A percentile compares a stretch with the other conserved stretches of the same genome.
phyloP scores from a whole-genome alignment of 2,113 vertebrate genomes.

The Ciconia stormi region DNA sequence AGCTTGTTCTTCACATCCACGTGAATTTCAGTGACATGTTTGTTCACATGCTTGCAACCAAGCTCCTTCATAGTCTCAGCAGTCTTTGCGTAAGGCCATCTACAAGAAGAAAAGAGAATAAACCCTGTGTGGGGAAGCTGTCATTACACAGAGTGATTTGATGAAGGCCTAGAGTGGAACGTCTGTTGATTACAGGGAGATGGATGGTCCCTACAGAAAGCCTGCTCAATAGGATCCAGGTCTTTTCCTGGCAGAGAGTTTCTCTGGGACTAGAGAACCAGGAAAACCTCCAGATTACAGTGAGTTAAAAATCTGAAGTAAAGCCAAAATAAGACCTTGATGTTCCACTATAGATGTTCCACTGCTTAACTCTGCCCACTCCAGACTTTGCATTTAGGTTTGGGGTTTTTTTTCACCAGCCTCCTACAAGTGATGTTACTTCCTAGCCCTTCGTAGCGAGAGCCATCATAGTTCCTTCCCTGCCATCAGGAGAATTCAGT shows the following conservation, averaged over 20 bases:
- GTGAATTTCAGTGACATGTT: slow-evolving; percentile 77
- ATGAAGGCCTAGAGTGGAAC: accelerated
- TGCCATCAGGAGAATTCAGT: neutral
- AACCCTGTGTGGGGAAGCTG: accelerated
- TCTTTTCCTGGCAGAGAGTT: neutral
- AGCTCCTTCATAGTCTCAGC: slow-evolving; percentile 75
- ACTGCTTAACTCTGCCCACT: neutral
- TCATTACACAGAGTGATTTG: accelerated
- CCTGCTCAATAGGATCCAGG: neutral
- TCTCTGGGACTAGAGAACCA: accelerated
- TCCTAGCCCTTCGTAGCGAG: neutral
- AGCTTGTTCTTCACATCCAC: slow-evolving; percentile 83
- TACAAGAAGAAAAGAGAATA: neutral
- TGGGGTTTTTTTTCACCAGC: neutral
- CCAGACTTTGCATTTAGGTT: neutral
- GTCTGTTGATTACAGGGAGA: too few species aligned
- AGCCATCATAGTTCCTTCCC: neutral
- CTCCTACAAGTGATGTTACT: neutral
- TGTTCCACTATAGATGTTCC: neutral
- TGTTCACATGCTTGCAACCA: slow-evolving; percentile 85
- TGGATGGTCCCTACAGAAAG: neutral
- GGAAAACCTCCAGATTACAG: neutral
- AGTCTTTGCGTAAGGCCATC: slow-evolving; percentile 83
- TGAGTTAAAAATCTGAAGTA: neutral
- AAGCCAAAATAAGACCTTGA: neutral